A percentile compares a stretch with the other conserved stretches of the same genome.
These are phyloP conservation scores for Lepus europaeus DNA, from an alignment of 2,113 vertebrate species.

Conservation along the genomic window DNA sequence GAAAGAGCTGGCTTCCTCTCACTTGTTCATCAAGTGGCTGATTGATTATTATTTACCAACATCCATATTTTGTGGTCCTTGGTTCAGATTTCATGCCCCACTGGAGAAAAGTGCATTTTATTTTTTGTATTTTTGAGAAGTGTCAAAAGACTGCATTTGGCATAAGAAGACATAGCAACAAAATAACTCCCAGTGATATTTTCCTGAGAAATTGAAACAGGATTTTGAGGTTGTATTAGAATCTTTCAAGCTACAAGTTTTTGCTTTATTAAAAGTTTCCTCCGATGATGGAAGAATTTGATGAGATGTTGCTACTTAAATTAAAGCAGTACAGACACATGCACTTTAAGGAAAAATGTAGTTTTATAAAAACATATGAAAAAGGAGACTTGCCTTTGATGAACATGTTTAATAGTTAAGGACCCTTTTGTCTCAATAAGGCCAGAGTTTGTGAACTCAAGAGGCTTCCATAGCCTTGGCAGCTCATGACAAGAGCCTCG, in stretches of 20 bases:
- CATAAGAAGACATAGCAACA: neutral
- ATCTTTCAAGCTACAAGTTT: constrained; percentile 33
- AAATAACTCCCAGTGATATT: neutral
- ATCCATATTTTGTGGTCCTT: neutral
- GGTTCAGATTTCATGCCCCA: neutral
- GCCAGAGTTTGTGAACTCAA: no score
- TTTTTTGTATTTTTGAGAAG: constrained; percentile 24
- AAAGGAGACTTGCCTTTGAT: neutral
- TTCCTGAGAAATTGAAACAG: constrained; percentile 32
- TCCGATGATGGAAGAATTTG: neutral
- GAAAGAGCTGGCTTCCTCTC: neutral
- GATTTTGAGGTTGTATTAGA: neutral
- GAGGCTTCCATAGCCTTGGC: no score
- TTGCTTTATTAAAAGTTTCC: neutral
- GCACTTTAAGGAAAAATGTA: neutral
- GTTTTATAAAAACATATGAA: neutral
- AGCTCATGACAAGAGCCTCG: no score
- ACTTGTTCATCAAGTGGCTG: neutral
- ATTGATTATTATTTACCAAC: constrained; percentile 6
- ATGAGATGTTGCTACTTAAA: constrained; percentile 30
- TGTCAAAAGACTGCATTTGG: neutral
- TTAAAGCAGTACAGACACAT: neutral
- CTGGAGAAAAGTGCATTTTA: neutral
- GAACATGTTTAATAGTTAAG: neutral
- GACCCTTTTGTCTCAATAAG: neutral